Evolutionary conservation across 2,113 vertebrate genomes (phyloP).

Genomic region (Erinaceus europaeus): DNA sequence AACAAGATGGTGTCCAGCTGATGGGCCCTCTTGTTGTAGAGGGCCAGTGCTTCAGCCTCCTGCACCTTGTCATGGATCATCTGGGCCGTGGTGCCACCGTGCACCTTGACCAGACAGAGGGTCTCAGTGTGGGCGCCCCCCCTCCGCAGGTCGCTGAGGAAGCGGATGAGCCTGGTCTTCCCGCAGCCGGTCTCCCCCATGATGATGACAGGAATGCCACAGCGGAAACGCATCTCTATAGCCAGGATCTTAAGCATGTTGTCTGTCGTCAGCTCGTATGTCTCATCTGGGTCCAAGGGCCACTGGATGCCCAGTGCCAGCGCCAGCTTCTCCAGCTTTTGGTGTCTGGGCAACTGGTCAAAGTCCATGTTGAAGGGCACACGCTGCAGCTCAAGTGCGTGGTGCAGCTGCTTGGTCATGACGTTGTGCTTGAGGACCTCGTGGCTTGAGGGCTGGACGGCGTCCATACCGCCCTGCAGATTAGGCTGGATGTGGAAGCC

Average conservation of each 20-base stretch:
- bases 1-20: slow-evolving; percentile 92
- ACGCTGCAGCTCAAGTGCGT: slow-evolving; percentile 84
- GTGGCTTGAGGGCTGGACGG: slow-evolving; percentile 82
- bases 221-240: slow-evolving; percentile 96
- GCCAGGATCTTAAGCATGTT: slow-evolving; percentile 95
- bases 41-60: slow-evolving; percentile 86
- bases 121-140: slow-evolving; percentile 82
- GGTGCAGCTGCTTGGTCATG: slow-evolving; percentile 85
- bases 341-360: slow-evolving; percentile 84
- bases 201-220: slow-evolving; percentile 94
- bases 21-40: slow-evolving; percentile 81
- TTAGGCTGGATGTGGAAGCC: slow-evolving; percentile 89
- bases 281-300: slow-evolving; percentile 91
- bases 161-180: slow-evolving; percentile 94
- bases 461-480: slow-evolving; percentile 78
- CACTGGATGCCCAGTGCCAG: slow-evolving; percentile 89
- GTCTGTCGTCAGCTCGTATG: slow-evolving; percentile 94
- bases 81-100: slow-evolving; percentile 91
- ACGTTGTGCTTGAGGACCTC: slow-evolving; percentile 85
- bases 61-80: slow-evolving; percentile 87
- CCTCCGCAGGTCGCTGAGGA: slow-evolving; percentile 88
- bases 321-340: slow-evolving; percentile 90
- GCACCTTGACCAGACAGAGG: slow-evolving; percentile 95
- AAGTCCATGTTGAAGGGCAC: slow-evolving; percentile 94
- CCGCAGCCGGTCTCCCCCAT: slow-evolving; percentile 99